Conservation (phyloP, 64 coral and sea anemone genomes). For the Acropora yongei region DNA sequence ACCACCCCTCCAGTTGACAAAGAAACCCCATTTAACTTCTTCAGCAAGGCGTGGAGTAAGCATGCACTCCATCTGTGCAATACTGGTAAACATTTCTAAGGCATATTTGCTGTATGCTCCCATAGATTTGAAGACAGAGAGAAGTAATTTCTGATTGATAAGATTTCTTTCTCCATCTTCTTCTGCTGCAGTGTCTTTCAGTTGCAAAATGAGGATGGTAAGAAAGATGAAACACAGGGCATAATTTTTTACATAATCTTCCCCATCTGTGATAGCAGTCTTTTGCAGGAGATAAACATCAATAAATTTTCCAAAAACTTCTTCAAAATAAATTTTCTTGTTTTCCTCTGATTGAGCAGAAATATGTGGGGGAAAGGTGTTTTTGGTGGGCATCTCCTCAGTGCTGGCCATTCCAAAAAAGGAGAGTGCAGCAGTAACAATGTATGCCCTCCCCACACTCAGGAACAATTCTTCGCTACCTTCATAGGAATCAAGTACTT, state of each 20-base stretch:
- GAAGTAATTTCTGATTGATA: slow-evolving; percentile 64
- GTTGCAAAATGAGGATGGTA: slow-evolving; percentile 61
- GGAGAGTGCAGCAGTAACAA: no score
- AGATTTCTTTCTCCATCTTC: slow-evolving; percentile 76
- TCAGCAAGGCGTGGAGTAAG: slow-evolving; percentile 68
- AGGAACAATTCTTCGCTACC: no score
- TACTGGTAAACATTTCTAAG: slow-evolving; percentile 73
- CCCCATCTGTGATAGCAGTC: slow-evolving; percentile 7
- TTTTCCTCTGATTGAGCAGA: no score
- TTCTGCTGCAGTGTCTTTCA: slow-evolving; percentile 73
- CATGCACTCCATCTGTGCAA: slow-evolving; percentile 79
- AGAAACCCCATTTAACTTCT: slow-evolving; percentile 74
- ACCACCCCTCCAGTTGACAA: slow-evolving; percentile 73
- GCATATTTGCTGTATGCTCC: slow-evolving; percentile 85
- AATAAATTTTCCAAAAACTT: slow-evolving; percentile 62
- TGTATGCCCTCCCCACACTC: no score
- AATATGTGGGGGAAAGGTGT: no score
- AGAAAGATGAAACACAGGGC: slow-evolving; percentile 77
- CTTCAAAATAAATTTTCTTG: no score
- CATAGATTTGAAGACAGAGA: slow-evolving; percentile 78
- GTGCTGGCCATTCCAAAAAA: no score
- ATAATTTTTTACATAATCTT: slow-evolving; percentile 75
- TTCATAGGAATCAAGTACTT: no score
- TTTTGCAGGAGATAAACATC: slow-evolving; percentile 67
- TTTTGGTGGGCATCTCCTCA: no score